Evolutionary conservation across 30 jellyfish, hydroid and myxozoan species (phyloP).

Genomic region (Rhopilema esculentum): DNA sequence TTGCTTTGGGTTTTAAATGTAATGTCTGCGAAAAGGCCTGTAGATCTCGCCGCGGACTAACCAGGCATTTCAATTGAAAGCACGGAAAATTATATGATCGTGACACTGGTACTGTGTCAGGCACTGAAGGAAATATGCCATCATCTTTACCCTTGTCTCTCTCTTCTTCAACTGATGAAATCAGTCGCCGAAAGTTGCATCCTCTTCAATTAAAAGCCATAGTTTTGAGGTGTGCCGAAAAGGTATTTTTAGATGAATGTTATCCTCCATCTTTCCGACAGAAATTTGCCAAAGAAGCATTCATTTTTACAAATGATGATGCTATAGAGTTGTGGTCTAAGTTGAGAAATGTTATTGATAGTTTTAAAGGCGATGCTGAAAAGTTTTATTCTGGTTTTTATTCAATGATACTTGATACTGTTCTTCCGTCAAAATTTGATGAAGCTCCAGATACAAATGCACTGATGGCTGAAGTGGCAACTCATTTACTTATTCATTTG

Average conservation of each 20-base stretch:
- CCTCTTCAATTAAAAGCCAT: too few relatives aligned
- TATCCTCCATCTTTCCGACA: neutral
- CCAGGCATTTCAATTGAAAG: too few relatives aligned
- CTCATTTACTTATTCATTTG: neutral
- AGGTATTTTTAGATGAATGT: slow-evolving; percentile 14
- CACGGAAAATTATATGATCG: too few relatives aligned
- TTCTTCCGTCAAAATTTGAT: slow-evolving; percentile 49
- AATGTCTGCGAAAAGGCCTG: slow-evolving; percentile 37
- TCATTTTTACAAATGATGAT: slow-evolving; percentile 20
- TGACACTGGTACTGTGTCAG: slow-evolving; percentile 23
- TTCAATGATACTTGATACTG: slow-evolving; percentile 19
- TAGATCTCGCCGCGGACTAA: too few relatives aligned
- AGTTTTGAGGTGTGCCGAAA: slow-evolving; percentile 8
- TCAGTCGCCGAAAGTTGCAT: too few relatives aligned
- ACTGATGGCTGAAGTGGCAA: slow-evolving; percentile 41
- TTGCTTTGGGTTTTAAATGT: slow-evolving; percentile 30
- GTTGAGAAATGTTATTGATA: slow-evolving; percentile 22
- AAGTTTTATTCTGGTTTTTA: slow-evolving; percentile 44
- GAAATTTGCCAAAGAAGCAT: slow-evolving; percentile 18
- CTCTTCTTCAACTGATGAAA: too few relatives aligned
- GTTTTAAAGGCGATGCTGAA: slow-evolving; percentile 57
- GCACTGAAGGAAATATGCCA: slow-evolving; percentile 6
- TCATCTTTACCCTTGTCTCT: neutral
- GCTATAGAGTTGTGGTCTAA: slow-evolving; percentile 31
- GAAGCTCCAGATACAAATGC: slow-evolving; percentile 26